A percentile compares a stretch with the other conserved stretches of the same genome.
These are phyloP conservation scores for Rissa tridactyla DNA, from an alignment of 2,113 vertebrate species.

Conservation along the genomic window DNA sequence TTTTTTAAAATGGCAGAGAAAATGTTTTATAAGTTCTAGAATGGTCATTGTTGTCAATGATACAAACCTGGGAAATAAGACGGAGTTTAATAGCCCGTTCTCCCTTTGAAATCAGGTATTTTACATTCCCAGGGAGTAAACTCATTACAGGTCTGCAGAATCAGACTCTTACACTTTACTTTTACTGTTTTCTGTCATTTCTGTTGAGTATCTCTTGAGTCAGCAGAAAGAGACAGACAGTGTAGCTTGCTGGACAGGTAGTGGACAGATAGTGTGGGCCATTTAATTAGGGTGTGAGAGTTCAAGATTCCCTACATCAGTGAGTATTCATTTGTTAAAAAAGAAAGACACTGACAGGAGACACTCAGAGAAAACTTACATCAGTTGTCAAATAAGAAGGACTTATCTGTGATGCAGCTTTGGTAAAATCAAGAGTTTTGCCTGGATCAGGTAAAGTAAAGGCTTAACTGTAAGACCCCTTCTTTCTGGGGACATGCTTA, in stretches of 20 bases:
- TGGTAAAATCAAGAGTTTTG: not conserved
- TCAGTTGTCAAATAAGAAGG: not conserved
- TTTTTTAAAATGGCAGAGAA: not conserved
- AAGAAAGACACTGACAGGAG: not conserved
- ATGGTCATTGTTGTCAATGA: not conserved
- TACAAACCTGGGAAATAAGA: not conserved
- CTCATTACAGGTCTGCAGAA: not conserved
- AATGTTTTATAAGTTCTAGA: not conserved
- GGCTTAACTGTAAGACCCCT: not conserved
- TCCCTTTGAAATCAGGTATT: not conserved
- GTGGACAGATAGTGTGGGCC: not conserved
- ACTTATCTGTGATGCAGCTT: not conserved
- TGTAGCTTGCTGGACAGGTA: not conserved
- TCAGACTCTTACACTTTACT: not conserved
- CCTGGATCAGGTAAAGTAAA: not conserved
- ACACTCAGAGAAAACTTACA: not conserved
- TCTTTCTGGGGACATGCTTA: not conserved
- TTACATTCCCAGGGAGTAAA: not conserved
- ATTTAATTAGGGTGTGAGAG: not conserved
- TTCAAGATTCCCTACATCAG: not conserved
- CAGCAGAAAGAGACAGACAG: not conserved
- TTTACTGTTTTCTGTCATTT: not conserved
- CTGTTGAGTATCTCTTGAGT: not conserved
- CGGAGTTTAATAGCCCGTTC: not conserved
- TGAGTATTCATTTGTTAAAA: not conserved